Conservation (phyloP, 2,797 vertebrate species). For the Lacerta bilineata region DNA sequence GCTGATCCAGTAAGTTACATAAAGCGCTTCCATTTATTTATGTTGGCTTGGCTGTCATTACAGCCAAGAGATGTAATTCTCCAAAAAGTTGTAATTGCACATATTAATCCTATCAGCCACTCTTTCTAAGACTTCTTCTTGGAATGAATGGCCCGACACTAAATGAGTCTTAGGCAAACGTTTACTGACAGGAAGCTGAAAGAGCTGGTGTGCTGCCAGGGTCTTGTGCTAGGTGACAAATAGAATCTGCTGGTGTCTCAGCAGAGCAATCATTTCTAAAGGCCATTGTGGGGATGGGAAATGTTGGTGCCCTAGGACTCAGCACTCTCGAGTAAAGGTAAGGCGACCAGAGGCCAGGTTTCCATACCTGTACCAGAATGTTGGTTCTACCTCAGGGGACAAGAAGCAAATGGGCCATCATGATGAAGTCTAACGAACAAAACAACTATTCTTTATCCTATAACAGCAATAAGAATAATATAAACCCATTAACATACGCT, state of each 20-base stretch:
- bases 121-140: neutral
- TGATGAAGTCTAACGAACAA: too few relatives aligned
- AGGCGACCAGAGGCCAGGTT: too few relatives aligned
- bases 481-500: too few relatives aligned
- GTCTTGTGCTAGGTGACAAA: neutral
- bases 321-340: too few relatives aligned
- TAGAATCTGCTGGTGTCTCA: neutral
- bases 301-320: neutral
- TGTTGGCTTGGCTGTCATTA: neutral
- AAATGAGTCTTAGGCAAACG: neutral
- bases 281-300: neutral
- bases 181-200: neutral
- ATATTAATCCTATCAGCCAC: conserved; percentile 8
- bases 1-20: conserved; percentile 6
- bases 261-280: neutral
- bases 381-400: too few relatives aligned
- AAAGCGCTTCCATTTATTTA: conserved; percentile 19
- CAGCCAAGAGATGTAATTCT: neutral
- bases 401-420: too few relatives aligned
- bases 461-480: too few relatives aligned
- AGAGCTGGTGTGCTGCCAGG: neutral
- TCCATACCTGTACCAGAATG: too few relatives aligned
- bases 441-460: too few relatives aligned
- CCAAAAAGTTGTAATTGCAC: neutral
- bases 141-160: neutral